A percentile compares a stretch with the other conserved stretches of the same genome.
phyloP scores from a whole-genome alignment of 37 sponge, comb jelly and placozoan species.

The Beroe forskalii region DNA sequence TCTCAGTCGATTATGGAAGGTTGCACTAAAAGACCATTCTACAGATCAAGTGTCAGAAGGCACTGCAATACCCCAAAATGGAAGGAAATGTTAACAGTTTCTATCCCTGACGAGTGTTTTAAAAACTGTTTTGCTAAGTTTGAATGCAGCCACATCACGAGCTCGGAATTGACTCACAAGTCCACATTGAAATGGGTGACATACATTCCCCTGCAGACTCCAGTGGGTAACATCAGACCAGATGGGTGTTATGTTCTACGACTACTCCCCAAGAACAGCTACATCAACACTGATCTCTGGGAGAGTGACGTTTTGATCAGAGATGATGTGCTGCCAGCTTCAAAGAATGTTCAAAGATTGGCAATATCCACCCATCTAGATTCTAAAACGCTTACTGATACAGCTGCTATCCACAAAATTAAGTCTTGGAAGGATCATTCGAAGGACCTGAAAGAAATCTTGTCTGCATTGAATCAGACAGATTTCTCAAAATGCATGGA shows the following conservation, averaged over 20 bases:
- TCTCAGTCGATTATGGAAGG: constrained; percentile 1
- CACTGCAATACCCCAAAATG: constrained; percentile 47
- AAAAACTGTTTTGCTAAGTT: background rate
- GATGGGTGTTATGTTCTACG: background rate
- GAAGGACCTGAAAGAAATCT: background rate
- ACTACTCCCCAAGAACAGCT: constrained; percentile 3
- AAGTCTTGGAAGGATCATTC: background rate
- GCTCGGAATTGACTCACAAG: constrained; percentile 51
- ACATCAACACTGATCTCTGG: constrained; percentile 18
- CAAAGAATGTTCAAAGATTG: background rate
- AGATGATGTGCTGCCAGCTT: background rate
- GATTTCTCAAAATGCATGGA: constrained; percentile 12
- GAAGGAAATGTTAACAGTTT: constrained; percentile 2
- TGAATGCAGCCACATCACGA: constrained; percentile 16
- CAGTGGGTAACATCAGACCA: constrained; percentile 1
- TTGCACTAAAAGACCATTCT: background rate
- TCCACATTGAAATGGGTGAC: constrained; percentile 17
- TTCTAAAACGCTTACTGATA: constrained; percentile 26
- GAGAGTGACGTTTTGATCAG: constrained; percentile 23
- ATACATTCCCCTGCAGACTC: constrained; percentile 4
- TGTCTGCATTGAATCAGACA: background rate
- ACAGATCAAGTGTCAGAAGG: constrained; percentile 16
- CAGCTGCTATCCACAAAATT: constrained; percentile 20
- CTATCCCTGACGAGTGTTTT: background rate
- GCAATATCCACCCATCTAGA: background rate